A percentile compares a stretch with the other conserved stretches of the same genome.
Evolutionary conservation across 2,113 vertebrate species (phyloP).

Genomic region (Pardalotus punctatus): DNA sequence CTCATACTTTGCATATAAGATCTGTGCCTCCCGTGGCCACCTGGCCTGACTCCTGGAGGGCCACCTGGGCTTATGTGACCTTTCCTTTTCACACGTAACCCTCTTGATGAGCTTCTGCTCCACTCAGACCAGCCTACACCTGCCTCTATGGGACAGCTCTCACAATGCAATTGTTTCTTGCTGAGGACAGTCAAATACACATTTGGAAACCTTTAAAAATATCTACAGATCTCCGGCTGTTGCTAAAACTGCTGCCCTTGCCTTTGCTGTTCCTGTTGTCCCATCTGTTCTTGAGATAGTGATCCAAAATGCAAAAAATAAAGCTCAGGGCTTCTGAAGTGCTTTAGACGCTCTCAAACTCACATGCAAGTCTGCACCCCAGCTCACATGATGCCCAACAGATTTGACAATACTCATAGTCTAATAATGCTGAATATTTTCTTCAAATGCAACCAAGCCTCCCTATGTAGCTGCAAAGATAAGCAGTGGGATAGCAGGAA

Average conservation of each 20-base stretch:
- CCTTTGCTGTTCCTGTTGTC: neutral
- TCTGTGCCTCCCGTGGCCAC: neutral
- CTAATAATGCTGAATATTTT: neutral
- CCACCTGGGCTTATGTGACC: neutral
- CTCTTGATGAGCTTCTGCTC: neutral
- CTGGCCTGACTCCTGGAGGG: neutral
- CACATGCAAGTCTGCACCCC: neutral
- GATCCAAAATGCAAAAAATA: neutral
- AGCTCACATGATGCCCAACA: neutral
- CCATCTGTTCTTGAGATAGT: neutral
- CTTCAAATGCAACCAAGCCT: neutral
- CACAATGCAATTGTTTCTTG: neutral
- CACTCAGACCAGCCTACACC: neutral
- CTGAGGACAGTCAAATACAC: neutral
- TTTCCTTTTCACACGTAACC: neutral
- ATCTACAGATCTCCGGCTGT: neutral
- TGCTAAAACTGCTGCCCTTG: neutral
- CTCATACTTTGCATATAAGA: neutral
- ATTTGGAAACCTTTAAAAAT: neutral
- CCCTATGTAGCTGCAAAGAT: rapidly evolving
- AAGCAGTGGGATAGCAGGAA: neutral
- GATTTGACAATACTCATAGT: neutral
- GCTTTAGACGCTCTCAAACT: neutral
- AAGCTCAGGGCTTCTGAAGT: neutral
- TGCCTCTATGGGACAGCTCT: neutral